These are phyloP conservation scores for Oceanodroma tethys DNA, from an alignment of 2,113 vertebrate species.

Conservation along the genomic window DNA sequence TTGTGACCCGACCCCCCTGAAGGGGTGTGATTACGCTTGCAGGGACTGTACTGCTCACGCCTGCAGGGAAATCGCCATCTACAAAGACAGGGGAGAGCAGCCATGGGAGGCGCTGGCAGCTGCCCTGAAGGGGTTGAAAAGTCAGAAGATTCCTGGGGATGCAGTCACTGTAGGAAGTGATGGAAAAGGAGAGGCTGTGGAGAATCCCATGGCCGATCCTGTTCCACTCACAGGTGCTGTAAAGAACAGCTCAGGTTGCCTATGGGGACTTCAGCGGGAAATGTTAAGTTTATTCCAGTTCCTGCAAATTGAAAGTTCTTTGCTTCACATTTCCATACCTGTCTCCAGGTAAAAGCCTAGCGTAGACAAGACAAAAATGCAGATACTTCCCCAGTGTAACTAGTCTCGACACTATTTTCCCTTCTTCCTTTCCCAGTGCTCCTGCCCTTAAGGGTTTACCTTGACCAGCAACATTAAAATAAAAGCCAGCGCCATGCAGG, in stretches of 20 bases:
- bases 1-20: not conserved
- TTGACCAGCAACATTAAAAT: not conserved
- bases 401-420: not conserved
- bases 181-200: not conserved
- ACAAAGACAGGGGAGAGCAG: not conserved
- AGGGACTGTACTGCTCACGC: not conserved
- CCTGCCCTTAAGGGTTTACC: not conserved
- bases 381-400: not conserved
- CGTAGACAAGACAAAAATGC: not conserved
- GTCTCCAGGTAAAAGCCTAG: not conserved
- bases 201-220: rapidly evolving
- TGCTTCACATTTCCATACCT: not conserved
- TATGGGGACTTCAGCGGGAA: not conserved
- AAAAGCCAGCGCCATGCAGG: not conserved
- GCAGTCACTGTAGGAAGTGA: not conserved
- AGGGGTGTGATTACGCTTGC: not conserved
- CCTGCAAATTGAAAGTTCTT: not conserved
- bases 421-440: not conserved
- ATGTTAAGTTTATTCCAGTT: not conserved
- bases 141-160: not conserved
- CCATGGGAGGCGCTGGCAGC: not conserved
- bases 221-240: not conserved
- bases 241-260: not conserved
- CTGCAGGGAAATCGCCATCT: not conserved
- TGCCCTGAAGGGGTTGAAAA: not conserved